Base-by-base conservation (phyloP, 2,113 vertebrate species). In the Plotosus lineatus region DNA sequence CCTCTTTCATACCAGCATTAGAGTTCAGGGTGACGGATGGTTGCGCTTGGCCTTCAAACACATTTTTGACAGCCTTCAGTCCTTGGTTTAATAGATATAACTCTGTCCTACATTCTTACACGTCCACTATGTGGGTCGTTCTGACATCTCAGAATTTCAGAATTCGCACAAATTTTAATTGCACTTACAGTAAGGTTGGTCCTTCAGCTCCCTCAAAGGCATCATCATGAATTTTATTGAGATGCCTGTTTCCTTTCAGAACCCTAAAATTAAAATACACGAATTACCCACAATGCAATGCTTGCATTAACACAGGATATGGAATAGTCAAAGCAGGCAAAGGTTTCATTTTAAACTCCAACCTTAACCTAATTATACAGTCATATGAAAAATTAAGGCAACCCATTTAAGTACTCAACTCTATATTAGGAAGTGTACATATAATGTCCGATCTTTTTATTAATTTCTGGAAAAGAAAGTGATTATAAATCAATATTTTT, bases 131-230 rank as follows among this genome's bases (percentile, higher is more conserved):
- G 19, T 46, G 12, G 1, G 6, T 46, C 28, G 12, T 21, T 71
- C 17, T 0, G 17, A 26, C 23, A 9, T 28, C 17, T 71, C n/a
- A 46, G 1, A 8, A 15, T 17, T 46, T 17, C 12, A 69, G 21
- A 6, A 44, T 42, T 44, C 28, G 15, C 14, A 46, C 40, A 46
- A 6, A 5, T 12, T 66, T 69, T 28, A 55, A 40, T 28, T 48
- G 28, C 31, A 95, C 96, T 96, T 90, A 98, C 96, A 98, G 90
- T 66, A 91, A 80, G 31, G 84, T 93, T 3, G 95, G 96, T 84
- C 96, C 96, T 0, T 77, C 90, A 73, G 95, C 94, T 55, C 96
- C 96, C 86, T 85, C 90, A 85, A 98, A 94, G 73, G 96, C 96
- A 8, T 94, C 91, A 0, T 94, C 89, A 75, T 96, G 93, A 53